Conservation (phyloP, 2,888 invertebrate species). For the Papilio gigon region DNA sequence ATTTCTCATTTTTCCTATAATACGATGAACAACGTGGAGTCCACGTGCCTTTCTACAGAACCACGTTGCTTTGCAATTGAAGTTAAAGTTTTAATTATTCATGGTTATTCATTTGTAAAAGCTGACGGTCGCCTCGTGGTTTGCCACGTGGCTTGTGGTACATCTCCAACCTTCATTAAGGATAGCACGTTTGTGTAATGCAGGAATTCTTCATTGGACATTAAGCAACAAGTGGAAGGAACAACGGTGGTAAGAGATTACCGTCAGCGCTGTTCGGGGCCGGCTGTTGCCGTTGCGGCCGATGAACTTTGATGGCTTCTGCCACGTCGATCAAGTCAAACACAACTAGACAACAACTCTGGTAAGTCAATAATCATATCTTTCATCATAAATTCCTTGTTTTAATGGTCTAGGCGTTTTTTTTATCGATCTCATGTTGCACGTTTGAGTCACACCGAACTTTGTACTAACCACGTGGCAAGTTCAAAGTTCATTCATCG, state of each 20-base stretch:
- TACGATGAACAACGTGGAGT: neutral
- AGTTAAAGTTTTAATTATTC: neutral
- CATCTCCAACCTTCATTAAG: neutral
- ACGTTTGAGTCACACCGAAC: neutral
- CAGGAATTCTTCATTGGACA: neutral
- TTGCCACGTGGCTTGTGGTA: neutral
- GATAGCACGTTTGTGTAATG: neutral
- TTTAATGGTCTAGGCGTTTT: neutral
- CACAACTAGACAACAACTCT: neutral
- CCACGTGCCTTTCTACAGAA: neutral
- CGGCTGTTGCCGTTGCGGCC: slow-evolving; percentile 5
- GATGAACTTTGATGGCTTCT: slow-evolving; percentile 5
- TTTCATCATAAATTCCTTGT: neutral
- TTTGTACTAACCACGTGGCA: neutral
- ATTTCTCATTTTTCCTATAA: slow-evolving; percentile 6
- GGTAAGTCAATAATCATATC: neutral
- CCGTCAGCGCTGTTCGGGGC: neutral
- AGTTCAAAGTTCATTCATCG: neutral
- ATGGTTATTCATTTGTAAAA: neutral
- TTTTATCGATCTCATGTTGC: neutral
- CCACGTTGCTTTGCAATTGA: neutral
- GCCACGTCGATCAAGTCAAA: slow-evolving; percentile 5
- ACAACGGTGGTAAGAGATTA: slow-evolving; percentile 12
- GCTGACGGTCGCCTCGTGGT: neutral
- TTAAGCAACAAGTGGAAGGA: neutral